These are phyloP conservation scores for Eulemur rubriventer DNA, from an alignment of 2,797 vertebrate species.

Conservation along the genomic window DNA sequence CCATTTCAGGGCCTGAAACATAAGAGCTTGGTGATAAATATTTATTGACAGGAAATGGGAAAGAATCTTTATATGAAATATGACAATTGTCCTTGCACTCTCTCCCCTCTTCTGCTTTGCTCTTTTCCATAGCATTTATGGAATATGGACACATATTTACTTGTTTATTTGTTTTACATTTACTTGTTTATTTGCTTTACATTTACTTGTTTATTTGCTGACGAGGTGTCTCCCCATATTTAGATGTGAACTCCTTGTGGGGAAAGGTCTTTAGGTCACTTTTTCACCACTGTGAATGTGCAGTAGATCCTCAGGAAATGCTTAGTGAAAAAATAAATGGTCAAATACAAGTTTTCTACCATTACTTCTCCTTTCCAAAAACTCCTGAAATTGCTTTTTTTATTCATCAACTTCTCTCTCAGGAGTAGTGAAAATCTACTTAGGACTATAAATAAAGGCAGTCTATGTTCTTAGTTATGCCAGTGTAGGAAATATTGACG, in stretches of 20 bases:
- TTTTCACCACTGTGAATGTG: background rate
- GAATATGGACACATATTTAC: background rate
- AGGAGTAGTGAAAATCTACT: slow-evolving; percentile 52
- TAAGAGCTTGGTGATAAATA: background rate
- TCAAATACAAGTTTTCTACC: background rate
- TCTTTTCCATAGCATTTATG: background rate
- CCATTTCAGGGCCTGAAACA: background rate
- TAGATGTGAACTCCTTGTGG: background rate
- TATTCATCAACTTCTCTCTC: slow-evolving; percentile 41
- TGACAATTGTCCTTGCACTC: background rate
- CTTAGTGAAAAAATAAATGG: slow-evolving; percentile 23
- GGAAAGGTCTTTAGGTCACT: background rate
- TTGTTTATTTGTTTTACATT: background rate
- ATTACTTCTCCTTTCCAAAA: background rate
- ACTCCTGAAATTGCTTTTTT: slow-evolving; percentile 30
- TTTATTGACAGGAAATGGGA: background rate
- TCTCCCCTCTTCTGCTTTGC: background rate
- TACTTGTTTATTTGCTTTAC: background rate
- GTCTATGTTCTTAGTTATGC: background rate
- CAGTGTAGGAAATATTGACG: background rate
- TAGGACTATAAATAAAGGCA: slow-evolving; percentile 47
- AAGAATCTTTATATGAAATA: background rate
- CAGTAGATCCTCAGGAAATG: background rate
- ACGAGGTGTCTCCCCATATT: background rate
- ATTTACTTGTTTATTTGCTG: background rate